Evolutionary conservation across 2,797 vertebrate species (phyloP).

Genomic region (Remorina albescens): DNA sequence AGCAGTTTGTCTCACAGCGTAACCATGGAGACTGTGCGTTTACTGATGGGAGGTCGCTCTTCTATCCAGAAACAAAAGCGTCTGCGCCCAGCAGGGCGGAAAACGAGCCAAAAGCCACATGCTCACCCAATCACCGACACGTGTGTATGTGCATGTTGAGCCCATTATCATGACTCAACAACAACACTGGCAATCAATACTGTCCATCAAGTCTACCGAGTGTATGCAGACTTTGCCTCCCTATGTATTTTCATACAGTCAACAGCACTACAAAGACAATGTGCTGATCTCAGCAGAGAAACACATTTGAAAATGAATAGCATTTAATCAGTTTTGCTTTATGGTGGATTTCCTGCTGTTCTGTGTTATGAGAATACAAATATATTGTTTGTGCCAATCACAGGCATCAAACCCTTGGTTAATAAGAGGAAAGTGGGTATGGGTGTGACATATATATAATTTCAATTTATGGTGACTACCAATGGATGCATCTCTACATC

Average conservation of each 20-base stretch:
- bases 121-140: constrained; percentile 37
- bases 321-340: not conserved
- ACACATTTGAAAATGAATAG: not conserved
- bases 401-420: not conserved
- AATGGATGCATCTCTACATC: too few species aligned
- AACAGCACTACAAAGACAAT: not conserved
- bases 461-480: not conserved
- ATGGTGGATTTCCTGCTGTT: not conserved
- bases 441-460: not conserved
- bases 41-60: constrained; percentile 61
- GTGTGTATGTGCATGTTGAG: constrained; percentile 21
- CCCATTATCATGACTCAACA: constrained; percentile 36
- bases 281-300: constrained; percentile 15
- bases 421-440: not conserved
- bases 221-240: not conserved
- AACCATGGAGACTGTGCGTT: constrained; percentile 70
- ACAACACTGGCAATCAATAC: constrained; percentile 51
- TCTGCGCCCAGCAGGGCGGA: constrained; percentile 60
- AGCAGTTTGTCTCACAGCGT: constrained; percentile 55
- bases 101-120: constrained; percentile 59
- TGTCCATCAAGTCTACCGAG: not conserved
- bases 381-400: not conserved
- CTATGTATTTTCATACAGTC: not conserved
- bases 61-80: constrained; percentile 64
- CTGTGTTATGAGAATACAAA: not conserved